Percentiles rank a stretch among this genome's conserved stretches.
These are phyloP conservation scores for Sthenelais limicola DNA, from an alignment of 2,888 invertebrate species.

Conservation along the genomic window DNA sequence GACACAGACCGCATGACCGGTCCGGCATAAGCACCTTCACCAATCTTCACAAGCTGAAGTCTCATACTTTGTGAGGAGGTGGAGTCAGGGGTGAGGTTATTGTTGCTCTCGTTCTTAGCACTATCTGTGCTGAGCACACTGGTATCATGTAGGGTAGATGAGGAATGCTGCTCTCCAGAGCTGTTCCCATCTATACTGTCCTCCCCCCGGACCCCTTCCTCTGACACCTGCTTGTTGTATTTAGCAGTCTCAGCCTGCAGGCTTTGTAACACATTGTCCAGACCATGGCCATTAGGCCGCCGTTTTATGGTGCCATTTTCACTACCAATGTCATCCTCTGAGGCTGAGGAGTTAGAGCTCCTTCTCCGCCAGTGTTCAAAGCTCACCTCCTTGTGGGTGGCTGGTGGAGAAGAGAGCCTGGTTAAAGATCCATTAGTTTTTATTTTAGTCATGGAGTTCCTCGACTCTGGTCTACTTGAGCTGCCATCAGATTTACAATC, in stretches of 20 bases:
- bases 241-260: neutral
- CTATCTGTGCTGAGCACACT: too few species aligned
- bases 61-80: neutral
- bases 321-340: constrained; percentile 64
- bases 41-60: constrained; percentile 28
- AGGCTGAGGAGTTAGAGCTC: constrained; percentile 65
- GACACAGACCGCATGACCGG: constrained; percentile 20
- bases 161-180: too few species aligned
- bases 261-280: constrained; percentile 12
- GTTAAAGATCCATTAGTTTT: constrained; percentile 70
- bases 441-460: constrained; percentile 67
- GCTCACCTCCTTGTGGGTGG: constrained; percentile 59
- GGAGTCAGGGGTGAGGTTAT: constrained; percentile 20
- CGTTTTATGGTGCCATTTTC: constrained; percentile 69
- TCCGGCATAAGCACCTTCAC: constrained; percentile 14
- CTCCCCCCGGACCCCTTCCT: too few species aligned
- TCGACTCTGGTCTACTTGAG: constrained; percentile 42
- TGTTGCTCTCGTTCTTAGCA: constrained; percentile 27
- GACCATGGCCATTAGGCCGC: constrained; percentile 47
- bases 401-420: constrained; percentile 63
- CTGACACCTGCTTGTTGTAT: neutral
- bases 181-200: too few species aligned
- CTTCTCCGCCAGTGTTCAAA: constrained; percentile 59
- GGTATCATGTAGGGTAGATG: too few species aligned
- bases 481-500: neutral